Conservation (phyloP, 2,888 invertebrate genomes). For the Ochropacha duplaris region DNA sequence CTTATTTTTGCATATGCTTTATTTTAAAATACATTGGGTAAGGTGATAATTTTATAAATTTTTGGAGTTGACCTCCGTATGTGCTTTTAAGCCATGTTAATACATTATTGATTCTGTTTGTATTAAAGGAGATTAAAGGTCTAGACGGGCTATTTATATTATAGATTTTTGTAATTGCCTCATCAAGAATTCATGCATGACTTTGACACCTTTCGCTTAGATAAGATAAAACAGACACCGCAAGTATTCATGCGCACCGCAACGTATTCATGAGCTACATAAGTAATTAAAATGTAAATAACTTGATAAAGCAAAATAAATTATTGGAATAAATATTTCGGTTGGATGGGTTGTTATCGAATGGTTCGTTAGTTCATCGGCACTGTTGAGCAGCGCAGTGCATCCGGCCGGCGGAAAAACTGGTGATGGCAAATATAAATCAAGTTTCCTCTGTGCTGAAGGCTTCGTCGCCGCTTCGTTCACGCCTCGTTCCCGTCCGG, state of each 20-base stretch:
- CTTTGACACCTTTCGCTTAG: too few species aligned
- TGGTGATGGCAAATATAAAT: slow-evolving; percentile 72
- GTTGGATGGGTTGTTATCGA: slow-evolving; percentile 55
- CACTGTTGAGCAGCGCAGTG: slow-evolving; percentile 55
- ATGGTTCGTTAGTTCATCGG: slow-evolving; percentile 74
- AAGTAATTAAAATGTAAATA: slow-evolving; percentile 17
- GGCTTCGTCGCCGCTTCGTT: background rate
- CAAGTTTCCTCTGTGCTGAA: slow-evolving; percentile 46
- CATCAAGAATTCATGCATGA: too few species aligned
- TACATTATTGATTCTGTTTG: background rate
- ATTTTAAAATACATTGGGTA: background rate
- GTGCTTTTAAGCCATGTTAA: too few species aligned
- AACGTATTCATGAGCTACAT: background rate
- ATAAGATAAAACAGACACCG: too few species aligned
- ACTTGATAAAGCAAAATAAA: slow-evolving; percentile 49
- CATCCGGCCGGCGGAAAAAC: slow-evolving; percentile 66
- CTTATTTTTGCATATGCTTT: too few species aligned
- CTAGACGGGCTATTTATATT: too few species aligned
- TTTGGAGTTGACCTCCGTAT: background rate
- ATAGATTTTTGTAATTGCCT: too few species aligned
- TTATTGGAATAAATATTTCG: slow-evolving; percentile 64
- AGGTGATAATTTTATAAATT: background rate
- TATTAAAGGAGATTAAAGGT: too few species aligned
- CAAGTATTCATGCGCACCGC: too few species aligned
- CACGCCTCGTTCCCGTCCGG: background rate